These are phyloP conservation scores for Venusia cambrica DNA, from an alignment of 2,888 invertebrate genomes.

Conservation along the genomic window DNA sequence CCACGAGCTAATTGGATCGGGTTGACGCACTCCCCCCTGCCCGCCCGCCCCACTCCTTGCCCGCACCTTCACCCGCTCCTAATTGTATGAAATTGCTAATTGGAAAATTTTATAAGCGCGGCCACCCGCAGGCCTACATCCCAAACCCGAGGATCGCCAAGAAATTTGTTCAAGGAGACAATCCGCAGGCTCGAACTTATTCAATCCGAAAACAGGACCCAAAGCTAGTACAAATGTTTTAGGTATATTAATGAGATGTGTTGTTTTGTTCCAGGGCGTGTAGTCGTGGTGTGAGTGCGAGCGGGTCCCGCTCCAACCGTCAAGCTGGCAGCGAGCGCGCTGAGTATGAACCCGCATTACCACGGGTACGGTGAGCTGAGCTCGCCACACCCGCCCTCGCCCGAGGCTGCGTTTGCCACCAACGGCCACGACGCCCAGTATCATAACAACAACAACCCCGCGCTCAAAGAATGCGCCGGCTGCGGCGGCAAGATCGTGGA, in stretches of 20 bases:
- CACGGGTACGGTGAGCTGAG: conserved; percentile 91
- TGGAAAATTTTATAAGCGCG: conserved; percentile 80
- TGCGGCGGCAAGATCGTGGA: conserved; percentile 96
- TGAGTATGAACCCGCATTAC: conserved; percentile 95
- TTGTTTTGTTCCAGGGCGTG: conserved; percentile 67
- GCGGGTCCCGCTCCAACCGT: conserved; percentile 82
- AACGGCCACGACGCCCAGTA: conserved; percentile 81
- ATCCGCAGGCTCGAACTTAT: conserved; percentile 20
- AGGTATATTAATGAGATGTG: conserved; percentile 6
- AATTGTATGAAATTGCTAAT: conserved; percentile 81
- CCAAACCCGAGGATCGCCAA: conserved; percentile 34
- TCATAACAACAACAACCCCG: conserved; percentile 82
- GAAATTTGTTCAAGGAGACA: conserved; percentile 16
- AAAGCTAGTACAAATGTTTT: conserved; percentile 3
- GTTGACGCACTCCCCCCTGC: conserved; percentile 72
- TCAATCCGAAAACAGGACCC: conserved; percentile 5
- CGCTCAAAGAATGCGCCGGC: conserved; percentile 92
- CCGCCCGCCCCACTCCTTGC: conserved; percentile 43
- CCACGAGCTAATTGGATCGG: conserved; percentile 81
- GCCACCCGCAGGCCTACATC: conserved; percentile 68
- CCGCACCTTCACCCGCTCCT: conserved; percentile 58
- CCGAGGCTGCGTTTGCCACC: conserved; percentile 85
- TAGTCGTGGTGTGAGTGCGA: conserved; percentile 74
- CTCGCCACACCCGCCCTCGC: conserved; percentile 88
- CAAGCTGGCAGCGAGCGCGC: conserved; percentile 94